Conservation (phyloP, 2,797 vertebrate species). For the Bufotes viridis region DNA sequence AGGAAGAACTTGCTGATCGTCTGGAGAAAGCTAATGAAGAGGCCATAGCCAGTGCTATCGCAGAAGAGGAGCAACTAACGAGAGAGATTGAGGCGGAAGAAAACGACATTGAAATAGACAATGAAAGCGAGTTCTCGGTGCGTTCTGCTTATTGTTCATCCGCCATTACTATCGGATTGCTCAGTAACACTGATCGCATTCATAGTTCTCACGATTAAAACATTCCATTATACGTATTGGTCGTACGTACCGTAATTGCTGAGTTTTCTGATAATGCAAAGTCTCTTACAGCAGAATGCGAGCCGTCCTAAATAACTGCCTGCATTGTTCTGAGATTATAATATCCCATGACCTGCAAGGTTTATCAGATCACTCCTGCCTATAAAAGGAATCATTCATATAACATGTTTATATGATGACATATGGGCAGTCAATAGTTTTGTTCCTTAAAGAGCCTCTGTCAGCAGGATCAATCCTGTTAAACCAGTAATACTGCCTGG, state of each 20-base stretch:
- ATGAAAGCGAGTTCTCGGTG: constrained; percentile 93
- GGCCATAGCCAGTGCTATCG: constrained; percentile 98
- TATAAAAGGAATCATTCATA: neutral
- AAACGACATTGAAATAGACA: constrained; percentile 88
- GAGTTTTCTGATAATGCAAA: neutral
- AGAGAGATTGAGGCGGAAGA: constrained; percentile 95
- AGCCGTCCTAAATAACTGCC: neutral
- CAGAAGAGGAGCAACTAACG: constrained; percentile 96
- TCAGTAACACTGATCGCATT: too few species aligned
- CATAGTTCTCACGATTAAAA: too few species aligned
- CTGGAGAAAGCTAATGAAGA: constrained; percentile 97
- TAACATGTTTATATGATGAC: neutral
- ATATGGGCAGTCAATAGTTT: neutral
- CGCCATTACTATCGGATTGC: too few species aligned
- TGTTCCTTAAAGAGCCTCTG: neutral
- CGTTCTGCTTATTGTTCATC: constrained; percentile 64
- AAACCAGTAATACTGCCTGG: too few species aligned
- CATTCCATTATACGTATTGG: neutral
- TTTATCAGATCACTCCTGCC: neutral
- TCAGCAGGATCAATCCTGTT: too few species aligned
- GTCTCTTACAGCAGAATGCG: neutral
- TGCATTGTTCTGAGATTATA: neutral
- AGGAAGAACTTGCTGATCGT: constrained; percentile 95
- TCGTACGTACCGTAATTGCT: neutral
- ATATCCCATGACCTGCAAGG: neutral